These are phyloP conservation scores for Tetragonula carbonaria DNA, from an alignment of 2,888 invertebrate genomes.

Conservation along the genomic window DNA sequence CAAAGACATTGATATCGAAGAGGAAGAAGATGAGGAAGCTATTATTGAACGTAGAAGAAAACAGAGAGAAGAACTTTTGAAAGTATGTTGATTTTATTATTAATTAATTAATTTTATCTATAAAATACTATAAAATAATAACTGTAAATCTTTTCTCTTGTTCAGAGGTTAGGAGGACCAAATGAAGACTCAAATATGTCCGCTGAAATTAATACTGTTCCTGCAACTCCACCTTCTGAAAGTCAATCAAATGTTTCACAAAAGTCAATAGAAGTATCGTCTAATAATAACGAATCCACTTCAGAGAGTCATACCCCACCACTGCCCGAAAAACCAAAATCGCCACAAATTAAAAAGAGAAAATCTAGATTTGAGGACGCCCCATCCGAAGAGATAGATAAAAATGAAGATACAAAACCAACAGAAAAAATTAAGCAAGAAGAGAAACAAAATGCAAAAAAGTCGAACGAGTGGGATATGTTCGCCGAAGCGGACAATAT, in stretches of 20 bases:
- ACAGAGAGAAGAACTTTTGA: conserved; percentile 94
- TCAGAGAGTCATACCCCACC: conserved; percentile 82
- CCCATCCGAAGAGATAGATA: conserved; percentile 70
- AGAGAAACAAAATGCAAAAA: conserved; percentile 82
- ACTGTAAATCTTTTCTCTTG: conserved; percentile 27
- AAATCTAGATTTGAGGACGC: conserved; percentile 78
- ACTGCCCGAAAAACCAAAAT: conserved; percentile 78
- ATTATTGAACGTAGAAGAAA: conserved; percentile 95
- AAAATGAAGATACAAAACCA: conserved; percentile 71
- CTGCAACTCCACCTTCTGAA: conserved; percentile 71
- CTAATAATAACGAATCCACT: conserved; percentile 80
- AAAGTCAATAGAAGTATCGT: conserved; percentile 75
- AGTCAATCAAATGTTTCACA: conserved; percentile 73
- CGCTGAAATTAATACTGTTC: conserved; percentile 74
- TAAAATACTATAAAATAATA: neutral
- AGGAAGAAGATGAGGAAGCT: conserved; percentile 96
- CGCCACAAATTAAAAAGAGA: conserved; percentile 74
- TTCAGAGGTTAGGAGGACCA: conserved; percentile 85
- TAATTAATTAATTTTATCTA: neutral
- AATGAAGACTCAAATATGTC: conserved; percentile 86
- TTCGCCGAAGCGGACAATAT: conserved; percentile 96
- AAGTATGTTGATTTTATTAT: conserved; percentile 85
- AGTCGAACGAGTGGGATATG: conserved; percentile 93
- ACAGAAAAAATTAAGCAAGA: conserved; percentile 78
- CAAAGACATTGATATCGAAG: conserved; percentile 90